Evolutionary conservation across 2,797 vertebrate species (phyloP).

Genomic region (Gambusia yucatana): DNA sequence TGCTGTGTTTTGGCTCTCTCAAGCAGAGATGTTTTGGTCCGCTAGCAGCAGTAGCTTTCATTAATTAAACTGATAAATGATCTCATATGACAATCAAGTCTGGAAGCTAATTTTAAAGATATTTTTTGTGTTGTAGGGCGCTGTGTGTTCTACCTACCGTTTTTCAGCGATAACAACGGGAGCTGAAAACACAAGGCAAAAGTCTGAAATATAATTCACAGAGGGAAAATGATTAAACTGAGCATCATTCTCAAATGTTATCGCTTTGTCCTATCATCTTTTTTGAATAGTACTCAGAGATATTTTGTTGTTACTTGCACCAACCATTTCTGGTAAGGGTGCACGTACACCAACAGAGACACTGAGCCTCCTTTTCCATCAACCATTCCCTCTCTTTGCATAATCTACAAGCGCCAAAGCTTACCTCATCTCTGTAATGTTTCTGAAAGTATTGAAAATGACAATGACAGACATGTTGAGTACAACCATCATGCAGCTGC

Average conservation of each 20-base stretch:
- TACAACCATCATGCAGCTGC: slow-evolving; percentile 50
- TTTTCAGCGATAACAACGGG: slow-evolving; percentile 32
- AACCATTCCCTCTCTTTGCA: slow-evolving; percentile 17
- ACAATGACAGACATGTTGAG: slow-evolving; percentile 61
- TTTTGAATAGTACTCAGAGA: slow-evolving; percentile 28
- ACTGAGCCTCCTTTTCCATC: slow-evolving; percentile 19
- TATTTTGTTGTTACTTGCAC: slow-evolving; percentile 52
- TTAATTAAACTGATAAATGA: slow-evolving; percentile 19
- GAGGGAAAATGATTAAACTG: slow-evolving; percentile 17
- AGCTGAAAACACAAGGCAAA: slow-evolving; percentile 17
- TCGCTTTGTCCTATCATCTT: slow-evolving; percentile 15
- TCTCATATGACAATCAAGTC: background rate
- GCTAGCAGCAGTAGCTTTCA: slow-evolving; percentile 8
- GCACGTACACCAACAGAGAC: slow-evolving; percentile 45
- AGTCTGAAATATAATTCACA: slow-evolving; percentile 27
- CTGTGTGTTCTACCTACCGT: slow-evolving; percentile 11
- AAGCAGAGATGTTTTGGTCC: slow-evolving; percentile 25
- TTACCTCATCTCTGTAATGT: slow-evolving; percentile 59
- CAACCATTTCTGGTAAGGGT: slow-evolving; percentile 28
- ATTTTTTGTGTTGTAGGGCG: background rate
- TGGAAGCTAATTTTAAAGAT: slow-evolving; percentile 14
- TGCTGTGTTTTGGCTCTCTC: slow-evolving; percentile 29
- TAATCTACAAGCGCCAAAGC: slow-evolving; percentile 42
- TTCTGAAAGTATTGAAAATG: slow-evolving; percentile 50
- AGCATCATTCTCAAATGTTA: slow-evolving; percentile 39